A percentile compares a stretch with the other conserved stretches of the same genome.
These are phyloP conservation scores for Drosophila sucinea DNA, from an alignment of 1,140 invertebrate species.

Conservation along the genomic window DNA sequence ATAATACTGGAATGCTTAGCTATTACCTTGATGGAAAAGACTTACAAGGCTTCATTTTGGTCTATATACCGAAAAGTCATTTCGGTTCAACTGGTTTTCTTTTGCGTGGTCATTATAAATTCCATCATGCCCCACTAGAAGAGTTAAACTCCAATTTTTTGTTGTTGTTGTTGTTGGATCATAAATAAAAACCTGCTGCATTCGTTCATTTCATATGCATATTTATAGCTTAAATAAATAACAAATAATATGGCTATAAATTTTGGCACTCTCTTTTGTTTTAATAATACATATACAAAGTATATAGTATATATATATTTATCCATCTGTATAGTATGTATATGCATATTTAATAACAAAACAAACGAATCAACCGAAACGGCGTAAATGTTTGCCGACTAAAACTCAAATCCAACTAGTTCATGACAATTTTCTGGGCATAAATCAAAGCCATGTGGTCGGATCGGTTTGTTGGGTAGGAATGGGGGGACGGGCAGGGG, in stretches of 20 bases:
- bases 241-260: constrained; percentile 79
- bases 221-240: constrained; percentile 82
- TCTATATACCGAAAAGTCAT: no score
- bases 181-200: constrained; percentile 66
- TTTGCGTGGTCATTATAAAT: neutral
- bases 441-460: constrained; percentile 73
- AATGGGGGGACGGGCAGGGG: neutral
- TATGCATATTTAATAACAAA: constrained; percentile 75
- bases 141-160: neutral
- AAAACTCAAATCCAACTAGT: constrained; percentile 46
- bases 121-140: constrained; percentile 11
- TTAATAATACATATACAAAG: constrained; percentile 51
- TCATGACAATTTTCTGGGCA: constrained; percentile 56
- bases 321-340: constrained; percentile 42
- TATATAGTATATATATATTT: constrained; percentile 21
- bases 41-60: no score
- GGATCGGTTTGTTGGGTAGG: neutral
- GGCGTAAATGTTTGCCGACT: constrained; percentile 50
- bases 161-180: neutral
- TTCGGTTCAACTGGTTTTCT: neutral
- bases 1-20: no score
- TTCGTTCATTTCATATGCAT: constrained; percentile 72
- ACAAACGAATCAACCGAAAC: constrained; percentile 53
- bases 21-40: no score
- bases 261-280: constrained; percentile 76